Conservation (phyloP, 1,140 invertebrate genomes). For the Rhysida immarginata region DNA sequence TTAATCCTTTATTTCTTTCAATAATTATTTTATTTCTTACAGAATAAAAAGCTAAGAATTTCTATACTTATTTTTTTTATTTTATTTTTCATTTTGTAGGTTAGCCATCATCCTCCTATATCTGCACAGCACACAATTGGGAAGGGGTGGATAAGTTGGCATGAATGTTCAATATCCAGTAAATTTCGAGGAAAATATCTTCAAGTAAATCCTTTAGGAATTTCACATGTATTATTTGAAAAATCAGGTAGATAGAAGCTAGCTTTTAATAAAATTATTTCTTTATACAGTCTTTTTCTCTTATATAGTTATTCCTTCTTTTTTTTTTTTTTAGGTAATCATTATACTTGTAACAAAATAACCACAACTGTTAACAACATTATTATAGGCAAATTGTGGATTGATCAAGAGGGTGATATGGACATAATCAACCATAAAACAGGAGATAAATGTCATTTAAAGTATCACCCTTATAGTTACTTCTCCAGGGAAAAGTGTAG, state of each 20-base stretch:
- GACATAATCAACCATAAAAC: constrained; percentile 78
- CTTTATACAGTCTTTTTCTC: constrained; percentile 2
- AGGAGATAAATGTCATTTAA: constrained; percentile 87
- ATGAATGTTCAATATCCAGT: constrained; percentile 96
- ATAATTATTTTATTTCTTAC: no score
- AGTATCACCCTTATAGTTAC: constrained; percentile 94
- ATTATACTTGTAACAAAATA: constrained; percentile 95
- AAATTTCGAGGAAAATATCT: constrained; percentile 98
- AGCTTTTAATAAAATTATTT: no score
- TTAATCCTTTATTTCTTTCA: no score
- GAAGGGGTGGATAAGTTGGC: constrained; percentile 78
- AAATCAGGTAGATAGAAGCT: constrained; percentile 34
- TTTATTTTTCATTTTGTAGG: constrained; percentile 31
- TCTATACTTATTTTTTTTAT: background rate
- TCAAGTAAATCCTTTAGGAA: constrained; percentile 79
- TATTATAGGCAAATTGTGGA: constrained; percentile 97
- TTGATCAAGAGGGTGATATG: constrained; percentile 98
- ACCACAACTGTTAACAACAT: constrained; percentile 99
- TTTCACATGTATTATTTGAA: constrained; percentile 60
- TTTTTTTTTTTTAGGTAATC: constrained; percentile 42
- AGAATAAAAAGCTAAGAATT: no score
- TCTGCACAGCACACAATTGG: constrained; percentile 82
- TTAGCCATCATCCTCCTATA: constrained; percentile 96
- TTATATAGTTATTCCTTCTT: no score
- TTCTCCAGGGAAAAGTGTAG: constrained; percentile 87